Conservation (phyloP, 2,797 vertebrate genomes). For the Mormyrus proboscirostris region DNA sequence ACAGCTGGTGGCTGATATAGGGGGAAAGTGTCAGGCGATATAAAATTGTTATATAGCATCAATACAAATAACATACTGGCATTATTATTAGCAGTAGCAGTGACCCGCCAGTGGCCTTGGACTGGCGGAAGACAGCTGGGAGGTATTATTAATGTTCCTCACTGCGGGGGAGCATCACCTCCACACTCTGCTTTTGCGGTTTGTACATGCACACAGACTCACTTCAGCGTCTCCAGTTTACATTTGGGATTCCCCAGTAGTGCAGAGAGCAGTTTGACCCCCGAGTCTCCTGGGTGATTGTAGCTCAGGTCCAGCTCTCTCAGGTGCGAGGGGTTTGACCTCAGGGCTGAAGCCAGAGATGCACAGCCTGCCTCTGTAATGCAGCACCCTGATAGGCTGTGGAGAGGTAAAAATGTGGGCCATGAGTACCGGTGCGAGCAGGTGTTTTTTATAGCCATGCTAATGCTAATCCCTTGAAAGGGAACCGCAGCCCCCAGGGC, state of each 20-base stretch:
- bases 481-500: neutral
- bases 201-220: neutral
- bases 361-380: conserved; percentile 4
- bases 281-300: neutral
- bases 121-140: neutral
- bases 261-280: neutral
- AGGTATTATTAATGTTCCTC: neutral
- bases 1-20: neutral
- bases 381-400: conserved; percentile 2
- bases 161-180: neutral
- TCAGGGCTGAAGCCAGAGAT: conserved; percentile 10
- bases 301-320: conserved; percentile 14
- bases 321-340: conserved; percentile 4
- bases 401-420: neutral
- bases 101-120: neutral
- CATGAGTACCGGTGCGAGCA: no score
- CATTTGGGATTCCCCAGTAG: neutral
- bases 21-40: neutral
- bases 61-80: neutral
- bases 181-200: neutral
- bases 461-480: neutral
- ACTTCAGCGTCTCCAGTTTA: conserved; percentile 7
- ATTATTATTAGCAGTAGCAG: neutral
- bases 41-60: neutral
- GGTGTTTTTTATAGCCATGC: neutral